Evolutionary conservation across 2,888 invertebrate genomes (phyloP).

Genomic region (Plagodis pulveraria): DNA sequence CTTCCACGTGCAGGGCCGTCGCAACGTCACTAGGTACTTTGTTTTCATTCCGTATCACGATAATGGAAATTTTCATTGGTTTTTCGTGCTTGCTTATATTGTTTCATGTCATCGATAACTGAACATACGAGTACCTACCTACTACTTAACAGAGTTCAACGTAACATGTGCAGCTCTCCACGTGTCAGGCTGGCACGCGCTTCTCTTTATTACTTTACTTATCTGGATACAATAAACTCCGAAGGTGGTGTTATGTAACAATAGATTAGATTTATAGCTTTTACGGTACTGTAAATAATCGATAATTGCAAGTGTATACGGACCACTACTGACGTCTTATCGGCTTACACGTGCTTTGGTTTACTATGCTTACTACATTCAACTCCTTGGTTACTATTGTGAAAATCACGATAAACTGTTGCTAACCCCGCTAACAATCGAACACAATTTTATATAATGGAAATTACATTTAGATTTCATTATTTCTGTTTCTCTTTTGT

Average conservation of each 20-base stretch:
- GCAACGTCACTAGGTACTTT: slow-evolving; percentile 46
- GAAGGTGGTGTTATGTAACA: slow-evolving; percentile 54
- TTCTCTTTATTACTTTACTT: slow-evolving; percentile 43
- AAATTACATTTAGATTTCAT: slow-evolving; percentile 5
- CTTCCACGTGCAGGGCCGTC: slow-evolving; percentile 59
- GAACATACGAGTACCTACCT: slow-evolving; percentile 21
- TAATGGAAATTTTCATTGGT: slow-evolving; percentile 71
- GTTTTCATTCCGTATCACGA: slow-evolving; percentile 61
- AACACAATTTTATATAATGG: slow-evolving; percentile 1
- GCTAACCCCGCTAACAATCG: slow-evolving; percentile 10
- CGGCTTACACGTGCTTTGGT: slow-evolving; percentile 66
- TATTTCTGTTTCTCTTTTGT: slow-evolving; percentile 14
- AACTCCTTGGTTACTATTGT: slow-evolving; percentile 44
- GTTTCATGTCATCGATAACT: slow-evolving; percentile 68
- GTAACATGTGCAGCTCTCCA: slow-evolving; percentile 44
- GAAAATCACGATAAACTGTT: slow-evolving; percentile 35
- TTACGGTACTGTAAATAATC: slow-evolving; percentile 63
- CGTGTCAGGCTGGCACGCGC: slow-evolving; percentile 58
- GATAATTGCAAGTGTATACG: slow-evolving; percentile 52
- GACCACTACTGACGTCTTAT: slow-evolving; percentile 56
- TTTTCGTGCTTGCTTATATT: slow-evolving; percentile 68
- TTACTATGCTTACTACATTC: slow-evolving; percentile 50
- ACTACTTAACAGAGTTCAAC: slow-evolving; percentile 43
- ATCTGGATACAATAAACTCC: slow-evolving; percentile 23
- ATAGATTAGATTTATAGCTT: slow-evolving; percentile 58